Base-by-base conservation (phyloP, 2,113 vertebrate species). In the Sturnira hondurensis region DNA sequence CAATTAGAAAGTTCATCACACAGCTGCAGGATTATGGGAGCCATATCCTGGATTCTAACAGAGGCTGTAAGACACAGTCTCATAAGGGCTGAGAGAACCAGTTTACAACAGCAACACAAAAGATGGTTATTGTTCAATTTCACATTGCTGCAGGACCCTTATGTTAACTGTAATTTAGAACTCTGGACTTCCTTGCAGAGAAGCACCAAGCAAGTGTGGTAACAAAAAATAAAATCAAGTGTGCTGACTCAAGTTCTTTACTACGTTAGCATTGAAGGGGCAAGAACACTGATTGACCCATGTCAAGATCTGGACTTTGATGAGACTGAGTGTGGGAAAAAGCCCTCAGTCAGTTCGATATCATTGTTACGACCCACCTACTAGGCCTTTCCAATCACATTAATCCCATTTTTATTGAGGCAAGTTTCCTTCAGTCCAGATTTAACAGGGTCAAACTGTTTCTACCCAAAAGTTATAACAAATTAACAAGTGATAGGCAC, bases 1-100 rank as follows among this genome's bases (percentile, higher is more conserved):
- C 83, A 84, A 94, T 97, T 94, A 96, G 77, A 91, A 92, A 50
- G 41, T 97, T 98, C 93, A 61, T 97, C 97, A 96, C 95, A 91
- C 80, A 96, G 97, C 92, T 93, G 91, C 94, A 88, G 77, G 92
- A 91, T 96, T 97, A 97, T 89, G 91, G 71, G 94, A 97, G 89
- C 86, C 56, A 91, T 96, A 92, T 87, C 89, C 96, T 93, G 94
- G 90, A 94, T 90, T 96, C 84, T 93, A 80, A 94, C 50, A 91
- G 87, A 92, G 92, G 36, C 56, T 87, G 2, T 89, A 96, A 92
- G 85, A 56, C 95, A 56, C 95, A 65, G 54, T 89, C 97, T 97
- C 71, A 73, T 80, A 86, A 95, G 68, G 31, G 45, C 80, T 80
- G 31, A 2, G 22, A 96, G 83, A 96, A 92, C 22, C 58, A 83